A percentile compares a stretch with the other conserved stretches of the same genome.
These are phyloP conservation scores for Sciaenops ocellatus DNA, from an alignment of 2,797 vertebrate genomes.

Conservation along the genomic window DNA sequence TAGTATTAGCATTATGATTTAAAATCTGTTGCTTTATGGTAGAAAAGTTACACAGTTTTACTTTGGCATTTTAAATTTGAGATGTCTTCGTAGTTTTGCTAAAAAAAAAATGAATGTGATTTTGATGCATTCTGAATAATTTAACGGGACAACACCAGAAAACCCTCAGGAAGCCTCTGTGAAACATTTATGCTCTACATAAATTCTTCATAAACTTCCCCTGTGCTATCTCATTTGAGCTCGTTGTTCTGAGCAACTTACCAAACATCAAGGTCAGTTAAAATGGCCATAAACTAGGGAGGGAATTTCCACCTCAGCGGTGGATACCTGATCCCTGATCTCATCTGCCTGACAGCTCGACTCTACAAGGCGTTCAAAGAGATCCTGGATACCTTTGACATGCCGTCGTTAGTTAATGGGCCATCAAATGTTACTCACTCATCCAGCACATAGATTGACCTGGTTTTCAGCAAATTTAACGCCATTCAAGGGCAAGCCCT, in stretches of 20 bases:
- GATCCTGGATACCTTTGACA: constrained; percentile 4
- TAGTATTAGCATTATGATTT: no score
- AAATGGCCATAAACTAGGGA: not conserved
- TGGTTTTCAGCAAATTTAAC: constrained; percentile 20
- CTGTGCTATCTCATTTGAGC: not conserved
- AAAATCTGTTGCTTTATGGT: not conserved
- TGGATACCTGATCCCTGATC: constrained; percentile 21
- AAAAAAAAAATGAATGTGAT: not conserved
- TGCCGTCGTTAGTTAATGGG: constrained; percentile 1
- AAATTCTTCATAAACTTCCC: constrained; percentile 6
- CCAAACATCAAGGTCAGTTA: constrained; percentile 1
- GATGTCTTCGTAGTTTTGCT: not conserved
- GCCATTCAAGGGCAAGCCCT: not conserved
- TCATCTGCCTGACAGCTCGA: constrained; percentile 17
- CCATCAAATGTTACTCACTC: constrained; percentile 26
- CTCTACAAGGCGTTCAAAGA: not conserved
- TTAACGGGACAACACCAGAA: not conserved
- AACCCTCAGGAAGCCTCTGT: not conserved
- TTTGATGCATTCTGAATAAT: constrained; percentile 3
- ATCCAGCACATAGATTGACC: constrained; percentile 24
- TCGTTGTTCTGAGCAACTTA: not conserved
- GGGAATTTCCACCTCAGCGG: not conserved
- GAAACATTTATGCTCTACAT: constrained; percentile 21
- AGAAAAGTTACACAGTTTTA: no score
- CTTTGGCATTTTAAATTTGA: not conserved